Conservation (phyloP, 1,140 invertebrate species). For the Nilaparvata lugens region DNA sequence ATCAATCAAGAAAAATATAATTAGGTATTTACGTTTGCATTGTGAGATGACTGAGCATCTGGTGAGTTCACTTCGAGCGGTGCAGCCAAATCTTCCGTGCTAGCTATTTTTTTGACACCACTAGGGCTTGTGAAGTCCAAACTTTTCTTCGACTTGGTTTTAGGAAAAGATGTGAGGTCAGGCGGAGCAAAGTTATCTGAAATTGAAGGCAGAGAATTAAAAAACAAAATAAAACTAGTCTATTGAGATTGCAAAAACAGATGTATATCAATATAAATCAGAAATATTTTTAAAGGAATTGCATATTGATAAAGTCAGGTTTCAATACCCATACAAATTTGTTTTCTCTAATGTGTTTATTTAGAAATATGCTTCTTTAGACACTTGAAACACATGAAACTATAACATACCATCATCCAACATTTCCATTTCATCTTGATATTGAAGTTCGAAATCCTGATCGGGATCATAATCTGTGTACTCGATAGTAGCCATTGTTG, state of each 20-base stretch:
- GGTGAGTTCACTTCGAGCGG: conserved; percentile 10
- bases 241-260: conserved; percentile 25
- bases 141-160: conserved; percentile 26
- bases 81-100: conserved; percentile 3
- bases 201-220: conserved; percentile 10
- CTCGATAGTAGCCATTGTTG: no score
- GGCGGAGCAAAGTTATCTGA: conserved; percentile 8
- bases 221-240: conserved; percentile 15
- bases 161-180: background rate
- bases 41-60: conserved; percentile 13
- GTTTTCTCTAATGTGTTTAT: no score
- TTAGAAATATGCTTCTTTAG: no score
- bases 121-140: conserved; percentile 19
- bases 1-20: conserved; percentile 3
- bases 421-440: conserved; percentile 59
- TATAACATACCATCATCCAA: conserved; percentile 49
- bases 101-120: conserved; percentile 13
- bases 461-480: conserved; percentile 42
- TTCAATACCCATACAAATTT: no score
- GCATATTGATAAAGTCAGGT: no score
- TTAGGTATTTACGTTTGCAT: background rate
- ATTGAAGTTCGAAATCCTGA: conserved; percentile 65
- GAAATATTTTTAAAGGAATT: no score
- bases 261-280: no score
- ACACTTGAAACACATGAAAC: conserved; percentile 7